These are phyloP conservation scores for Bradypus variegatus DNA, from an alignment of 2,797 vertebrate species.

Conservation along the genomic window DNA sequence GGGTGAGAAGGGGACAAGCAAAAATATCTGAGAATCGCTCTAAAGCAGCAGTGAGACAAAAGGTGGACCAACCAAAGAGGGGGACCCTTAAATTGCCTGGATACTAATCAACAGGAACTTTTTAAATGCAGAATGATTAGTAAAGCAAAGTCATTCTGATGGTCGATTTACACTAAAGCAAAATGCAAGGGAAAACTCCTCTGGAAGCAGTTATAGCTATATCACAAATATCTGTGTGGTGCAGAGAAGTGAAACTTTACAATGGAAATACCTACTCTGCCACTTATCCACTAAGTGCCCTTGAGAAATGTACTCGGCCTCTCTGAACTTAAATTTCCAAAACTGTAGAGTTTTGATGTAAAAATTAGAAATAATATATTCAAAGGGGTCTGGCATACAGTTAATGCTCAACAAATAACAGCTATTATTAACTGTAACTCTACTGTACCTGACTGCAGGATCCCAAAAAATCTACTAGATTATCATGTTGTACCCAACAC, in stretches of 20 bases:
- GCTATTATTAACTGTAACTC: neutral
- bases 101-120: no score
- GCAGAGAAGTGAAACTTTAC: neutral
- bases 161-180: rapidly evolving
- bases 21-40: neutral
- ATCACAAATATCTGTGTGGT: neutral
- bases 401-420: neutral
- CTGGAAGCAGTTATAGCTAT: neutral
- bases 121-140: neutral
- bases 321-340: neutral
- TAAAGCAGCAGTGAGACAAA: neutral
- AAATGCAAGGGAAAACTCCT: neutral
- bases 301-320: neutral
- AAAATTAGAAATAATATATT: neutral
- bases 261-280: neutral
- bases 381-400: neutral
- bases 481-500: neutral
- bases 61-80: neutral
- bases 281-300: no score
- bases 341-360: neutral
- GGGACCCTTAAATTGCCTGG: neutral
- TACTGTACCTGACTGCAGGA: neutral
- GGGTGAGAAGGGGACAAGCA: neutral
- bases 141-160: neutral
- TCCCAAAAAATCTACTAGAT: neutral